Evolutionary conservation across 2,113 vertebrate species (phyloP).

Genomic region (Pseudorectes ferrugineus): DNA sequence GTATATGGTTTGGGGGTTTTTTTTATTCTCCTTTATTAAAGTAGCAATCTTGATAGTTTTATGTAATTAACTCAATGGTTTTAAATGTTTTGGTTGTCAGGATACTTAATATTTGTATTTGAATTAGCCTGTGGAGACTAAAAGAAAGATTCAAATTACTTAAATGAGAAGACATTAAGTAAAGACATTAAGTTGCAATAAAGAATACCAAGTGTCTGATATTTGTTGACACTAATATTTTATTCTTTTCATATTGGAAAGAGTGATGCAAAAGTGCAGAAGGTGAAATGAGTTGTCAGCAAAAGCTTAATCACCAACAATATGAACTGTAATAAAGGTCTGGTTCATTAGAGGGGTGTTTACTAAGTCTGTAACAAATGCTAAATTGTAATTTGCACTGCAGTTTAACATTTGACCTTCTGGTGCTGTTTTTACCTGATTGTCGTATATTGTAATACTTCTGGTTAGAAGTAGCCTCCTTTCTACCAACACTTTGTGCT

Average conservation of each 20-base stretch:
- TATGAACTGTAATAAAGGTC: conserved; percentile 55
- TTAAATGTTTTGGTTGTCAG: not conserved
- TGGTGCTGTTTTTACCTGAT: not conserved
- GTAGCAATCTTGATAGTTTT: not conserved
- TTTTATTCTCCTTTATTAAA: not conserved
- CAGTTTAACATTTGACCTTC: conserved; percentile 55
- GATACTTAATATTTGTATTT: not conserved
- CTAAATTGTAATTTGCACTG: conserved; percentile 16
- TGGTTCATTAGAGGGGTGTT: conserved; percentile 36
- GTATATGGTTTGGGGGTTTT: not conserved
- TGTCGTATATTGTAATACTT: not conserved
- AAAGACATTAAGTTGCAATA: conserved; percentile 23
- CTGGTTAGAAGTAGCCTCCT: not conserved
- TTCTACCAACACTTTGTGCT: not conserved
- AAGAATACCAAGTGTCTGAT: conserved; percentile 40
- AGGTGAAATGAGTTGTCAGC: conserved; percentile 64
- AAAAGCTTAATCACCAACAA: conserved; percentile 53
- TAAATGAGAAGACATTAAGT: conserved; percentile 47
- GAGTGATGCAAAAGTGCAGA: conserved; percentile 3
- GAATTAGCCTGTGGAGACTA: not conserved
- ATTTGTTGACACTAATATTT: conserved; percentile 62
- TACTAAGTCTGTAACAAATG: conserved; percentile 40
- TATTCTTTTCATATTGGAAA: conserved; percentile 50
- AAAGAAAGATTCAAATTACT: conserved; percentile 26
- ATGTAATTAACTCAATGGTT: not conserved